Conservation (phyloP, 2,888 invertebrate species). For the Desoria tigrina region DNA sequence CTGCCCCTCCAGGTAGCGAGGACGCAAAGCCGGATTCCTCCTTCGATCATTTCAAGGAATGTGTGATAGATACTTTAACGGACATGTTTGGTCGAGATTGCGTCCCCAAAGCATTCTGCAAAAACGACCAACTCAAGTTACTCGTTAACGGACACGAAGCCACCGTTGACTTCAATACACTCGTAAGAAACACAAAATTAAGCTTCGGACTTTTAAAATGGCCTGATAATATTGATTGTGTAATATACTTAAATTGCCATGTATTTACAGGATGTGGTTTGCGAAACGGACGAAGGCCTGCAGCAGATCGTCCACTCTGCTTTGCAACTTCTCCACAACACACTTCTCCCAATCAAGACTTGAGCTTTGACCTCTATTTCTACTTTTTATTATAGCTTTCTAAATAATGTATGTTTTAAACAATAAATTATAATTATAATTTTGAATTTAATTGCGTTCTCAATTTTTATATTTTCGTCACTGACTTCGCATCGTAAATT, state of each 20-base stretch:
- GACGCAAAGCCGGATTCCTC: constrained; percentile 70
- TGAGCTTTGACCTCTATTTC: too few relatives aligned
- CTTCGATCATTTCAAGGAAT: constrained; percentile 88
- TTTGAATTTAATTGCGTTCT: too few relatives aligned
- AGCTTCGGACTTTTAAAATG: too few relatives aligned
- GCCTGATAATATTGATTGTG: too few relatives aligned
- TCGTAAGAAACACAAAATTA: too few relatives aligned
- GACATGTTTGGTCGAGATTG: constrained; percentile 88
- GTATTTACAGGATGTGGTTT: constrained; percentile 70
- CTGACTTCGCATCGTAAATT: too few relatives aligned
- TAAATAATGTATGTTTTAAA: too few relatives aligned
- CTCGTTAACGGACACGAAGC: constrained; percentile 82
- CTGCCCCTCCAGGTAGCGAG: constrained; percentile 62
- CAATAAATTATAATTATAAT: too few relatives aligned
- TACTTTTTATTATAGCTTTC: too few relatives aligned
- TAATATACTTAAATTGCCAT: constrained; percentile 33
- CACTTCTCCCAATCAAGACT: constrained; percentile 65
- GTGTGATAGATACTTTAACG: constrained; percentile 82
- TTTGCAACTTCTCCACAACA: constrained; percentile 78
- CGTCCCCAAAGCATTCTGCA: constrained; percentile 70
- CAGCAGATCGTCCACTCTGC: constrained; percentile 84
- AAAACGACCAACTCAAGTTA: constrained; percentile 86
- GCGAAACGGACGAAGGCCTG: constrained; percentile 76
- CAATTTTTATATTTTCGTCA: too few relatives aligned
- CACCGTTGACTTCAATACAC: constrained; percentile 76